phyloP scores from a whole-genome alignment of 2,797 vertebrate species.

The Apodemus agrarius region DNA sequence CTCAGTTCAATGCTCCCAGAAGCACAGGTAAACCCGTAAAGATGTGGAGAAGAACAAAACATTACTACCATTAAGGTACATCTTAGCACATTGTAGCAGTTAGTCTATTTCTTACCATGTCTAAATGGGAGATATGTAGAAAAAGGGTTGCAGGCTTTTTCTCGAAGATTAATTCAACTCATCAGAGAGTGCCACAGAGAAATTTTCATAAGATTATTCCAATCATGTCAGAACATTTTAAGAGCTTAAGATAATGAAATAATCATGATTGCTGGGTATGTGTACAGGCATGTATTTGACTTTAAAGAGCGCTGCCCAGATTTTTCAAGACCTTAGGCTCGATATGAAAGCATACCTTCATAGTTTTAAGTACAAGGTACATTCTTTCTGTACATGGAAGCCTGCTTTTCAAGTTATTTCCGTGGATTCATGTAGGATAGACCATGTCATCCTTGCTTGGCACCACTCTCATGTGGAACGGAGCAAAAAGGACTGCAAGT shows the following conservation, averaged over 20 bases:
- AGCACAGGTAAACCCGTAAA: background rate
- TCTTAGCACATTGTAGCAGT: background rate
- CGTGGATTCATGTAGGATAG: background rate
- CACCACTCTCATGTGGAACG: background rate
- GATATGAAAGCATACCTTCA: background rate
- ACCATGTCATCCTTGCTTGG: background rate
- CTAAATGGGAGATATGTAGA: slow-evolving; percentile 26
- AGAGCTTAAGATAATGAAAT: slow-evolving; percentile 64
- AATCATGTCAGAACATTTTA: slow-evolving; percentile 56
- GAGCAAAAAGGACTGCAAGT: background rate
- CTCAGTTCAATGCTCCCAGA: background rate
- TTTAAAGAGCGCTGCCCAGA: slow-evolving; percentile 22
- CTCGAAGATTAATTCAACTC: slow-evolving; percentile 54
- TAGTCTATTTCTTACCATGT: slow-evolving; percentile 51
- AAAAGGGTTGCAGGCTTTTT: slow-evolving; percentile 50
- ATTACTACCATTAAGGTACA: slow-evolving; percentile 20
- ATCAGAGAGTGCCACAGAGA: slow-evolving; percentile 53
- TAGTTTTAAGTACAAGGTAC: background rate
- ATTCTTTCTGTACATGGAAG: background rate
- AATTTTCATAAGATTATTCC: slow-evolving; percentile 52
- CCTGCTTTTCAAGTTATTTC: background rate
- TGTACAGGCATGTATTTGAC: background rate
- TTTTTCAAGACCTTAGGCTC: slow-evolving; percentile 51
- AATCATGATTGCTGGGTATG: background rate
- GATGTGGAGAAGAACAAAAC: background rate